Conservation (phyloP, 2,888 invertebrate genomes). For the Scrobipalpa atriplicella region DNA sequence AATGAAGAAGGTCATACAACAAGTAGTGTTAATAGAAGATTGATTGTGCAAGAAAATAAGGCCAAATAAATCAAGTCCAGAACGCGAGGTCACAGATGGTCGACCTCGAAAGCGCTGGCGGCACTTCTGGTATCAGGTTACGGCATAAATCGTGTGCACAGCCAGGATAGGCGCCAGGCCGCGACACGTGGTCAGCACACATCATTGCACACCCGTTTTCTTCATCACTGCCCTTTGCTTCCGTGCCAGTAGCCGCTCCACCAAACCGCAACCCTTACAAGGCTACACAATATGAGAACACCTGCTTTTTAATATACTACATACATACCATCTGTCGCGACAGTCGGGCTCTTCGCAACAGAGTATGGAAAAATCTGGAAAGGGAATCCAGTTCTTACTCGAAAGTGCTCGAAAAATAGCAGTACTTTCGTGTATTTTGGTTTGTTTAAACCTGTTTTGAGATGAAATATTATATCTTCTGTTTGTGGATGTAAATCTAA, state of each 20-base stretch:
- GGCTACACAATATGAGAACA: conserved; percentile 9
- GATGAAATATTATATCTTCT: conserved; percentile 12
- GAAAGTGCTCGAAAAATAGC: background rate
- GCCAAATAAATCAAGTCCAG: background rate
- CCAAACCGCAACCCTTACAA: conserved; percentile 35
- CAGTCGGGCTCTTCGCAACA: conserved; percentile 9
- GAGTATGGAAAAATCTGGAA: conserved; percentile 8
- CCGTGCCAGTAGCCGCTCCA: conserved; percentile 58
- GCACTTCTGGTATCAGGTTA: conserved; percentile 55
- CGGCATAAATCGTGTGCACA: conserved; percentile 44
- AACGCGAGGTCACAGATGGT: conserved; percentile 37
- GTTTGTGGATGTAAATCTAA: conserved; percentile 7
- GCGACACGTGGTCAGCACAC: conserved; percentile 68
- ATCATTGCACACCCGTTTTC: conserved; percentile 65
- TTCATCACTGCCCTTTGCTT: conserved; percentile 58
- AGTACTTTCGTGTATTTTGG: background rate
- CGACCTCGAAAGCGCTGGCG: conserved; percentile 48
- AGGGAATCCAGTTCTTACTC: conserved; percentile 15
- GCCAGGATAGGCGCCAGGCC: conserved; percentile 36
- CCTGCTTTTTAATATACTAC: conserved; percentile 12
- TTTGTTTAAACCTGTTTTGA: background rate
- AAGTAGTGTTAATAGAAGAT: background rate
- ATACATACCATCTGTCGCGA: conserved; percentile 29
- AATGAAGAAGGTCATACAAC: background rate
- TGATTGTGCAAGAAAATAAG: background rate